Evolutionary conservation across 2,113 vertebrate species (phyloP).

Genomic region (Amblyornis subalaris): DNA sequence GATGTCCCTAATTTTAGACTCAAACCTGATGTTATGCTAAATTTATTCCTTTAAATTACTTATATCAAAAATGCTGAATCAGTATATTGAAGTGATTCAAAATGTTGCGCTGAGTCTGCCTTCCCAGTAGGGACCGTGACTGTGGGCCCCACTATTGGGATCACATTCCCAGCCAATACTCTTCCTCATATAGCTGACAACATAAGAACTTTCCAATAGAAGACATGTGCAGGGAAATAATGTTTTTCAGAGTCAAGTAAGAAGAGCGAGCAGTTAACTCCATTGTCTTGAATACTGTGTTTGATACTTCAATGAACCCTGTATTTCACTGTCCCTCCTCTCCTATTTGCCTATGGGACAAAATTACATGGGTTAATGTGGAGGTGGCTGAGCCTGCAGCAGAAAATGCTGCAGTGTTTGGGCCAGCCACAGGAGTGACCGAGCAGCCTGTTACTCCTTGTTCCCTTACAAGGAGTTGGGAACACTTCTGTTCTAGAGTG

Average conservation of each 20-base stretch:
- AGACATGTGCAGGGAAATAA: not conserved
- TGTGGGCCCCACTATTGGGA: not conserved
- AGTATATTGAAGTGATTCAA: not conserved
- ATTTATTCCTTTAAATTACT: slow-evolving; percentile 34
- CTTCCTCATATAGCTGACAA: not conserved
- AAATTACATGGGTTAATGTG: not conserved
- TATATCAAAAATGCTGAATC: not conserved
- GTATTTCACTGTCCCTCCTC: not conserved
- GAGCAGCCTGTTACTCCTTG: too few relatives aligned
- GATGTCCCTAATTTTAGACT: slow-evolving; percentile 3
- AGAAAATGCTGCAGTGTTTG: too few relatives aligned
- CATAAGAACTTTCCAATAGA: not conserved
- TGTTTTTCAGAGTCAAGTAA: not conserved
- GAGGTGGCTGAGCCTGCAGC: too few relatives aligned
- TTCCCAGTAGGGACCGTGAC: not conserved
- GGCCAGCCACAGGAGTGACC: too few relatives aligned
- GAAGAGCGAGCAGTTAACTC: not conserved
- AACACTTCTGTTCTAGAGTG: too few relatives aligned
- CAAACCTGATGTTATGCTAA: not conserved
- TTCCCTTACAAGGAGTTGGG: too few relatives aligned
- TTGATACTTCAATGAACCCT: not conserved
- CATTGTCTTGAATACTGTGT: not conserved
- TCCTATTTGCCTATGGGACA: not conserved
- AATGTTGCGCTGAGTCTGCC: not conserved
- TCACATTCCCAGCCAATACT: not conserved